These are phyloP conservation scores for Elephas maximus DNA, from an alignment of 2,113 vertebrate genomes.

Conservation along the genomic window DNA sequence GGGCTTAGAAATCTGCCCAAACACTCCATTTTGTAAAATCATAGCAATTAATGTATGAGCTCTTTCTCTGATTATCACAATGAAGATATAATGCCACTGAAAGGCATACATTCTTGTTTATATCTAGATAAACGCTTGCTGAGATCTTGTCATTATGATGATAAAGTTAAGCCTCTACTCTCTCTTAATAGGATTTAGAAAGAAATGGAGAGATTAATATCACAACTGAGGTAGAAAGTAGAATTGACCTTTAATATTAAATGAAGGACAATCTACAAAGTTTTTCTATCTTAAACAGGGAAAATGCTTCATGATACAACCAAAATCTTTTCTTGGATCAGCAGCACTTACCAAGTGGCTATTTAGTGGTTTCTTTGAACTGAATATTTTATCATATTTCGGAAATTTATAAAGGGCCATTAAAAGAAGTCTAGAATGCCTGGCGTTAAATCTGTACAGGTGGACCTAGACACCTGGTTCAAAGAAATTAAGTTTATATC, in stretches of 20 bases:
- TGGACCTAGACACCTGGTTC: slow-evolving; percentile 46
- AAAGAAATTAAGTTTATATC: slow-evolving; percentile 80
- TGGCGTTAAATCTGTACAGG: slow-evolving; percentile 65
- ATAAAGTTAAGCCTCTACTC: slow-evolving; percentile 64
- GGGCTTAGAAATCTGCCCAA: slow-evolving; percentile 32
- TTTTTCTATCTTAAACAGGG: slow-evolving; percentile 53
- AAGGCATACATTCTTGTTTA: slow-evolving; percentile 51
- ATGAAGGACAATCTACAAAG: slow-evolving; percentile 62
- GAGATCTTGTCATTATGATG: slow-evolving; percentile 72
- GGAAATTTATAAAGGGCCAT: slow-evolving; percentile 70
- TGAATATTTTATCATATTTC: slow-evolving; percentile 67
- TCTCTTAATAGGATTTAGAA: slow-evolving; percentile 73
- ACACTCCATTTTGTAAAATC: slow-evolving; percentile 3
- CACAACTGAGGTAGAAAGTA: slow-evolving; percentile 53
- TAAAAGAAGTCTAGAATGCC: slow-evolving; percentile 50
- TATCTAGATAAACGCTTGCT: slow-evolving; percentile 66
- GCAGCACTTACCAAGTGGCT: slow-evolving; percentile 60
- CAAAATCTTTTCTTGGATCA: slow-evolving; percentile 40
- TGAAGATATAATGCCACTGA: slow-evolving; percentile 7
- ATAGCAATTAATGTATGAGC: background rate
- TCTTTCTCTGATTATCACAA: slow-evolving; percentile 27
- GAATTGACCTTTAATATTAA: slow-evolving; percentile 70
- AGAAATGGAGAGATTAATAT: slow-evolving; percentile 72
- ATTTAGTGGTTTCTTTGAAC: slow-evolving; percentile 63
- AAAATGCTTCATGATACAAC: slow-evolving; percentile 63